Evolutionary conservation across 2,888 invertebrate genomes (phyloP).

Genomic region (Ctena decussata): DNA sequence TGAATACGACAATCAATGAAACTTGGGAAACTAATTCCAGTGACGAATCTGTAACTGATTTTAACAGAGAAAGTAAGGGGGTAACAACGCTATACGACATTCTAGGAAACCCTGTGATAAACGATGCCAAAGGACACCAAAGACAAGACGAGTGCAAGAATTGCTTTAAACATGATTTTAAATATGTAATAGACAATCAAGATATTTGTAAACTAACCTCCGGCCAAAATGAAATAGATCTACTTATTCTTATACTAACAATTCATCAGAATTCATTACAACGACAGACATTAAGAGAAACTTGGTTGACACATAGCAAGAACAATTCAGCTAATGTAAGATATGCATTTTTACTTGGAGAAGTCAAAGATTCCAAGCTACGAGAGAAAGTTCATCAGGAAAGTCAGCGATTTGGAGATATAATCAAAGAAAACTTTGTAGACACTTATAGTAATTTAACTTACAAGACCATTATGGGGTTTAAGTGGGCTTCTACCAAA

Average conservation of each 20-base stretch:
- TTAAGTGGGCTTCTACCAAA: constrained; percentile 51
- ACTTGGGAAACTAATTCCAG: no score
- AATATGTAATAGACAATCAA: constrained; percentile 47
- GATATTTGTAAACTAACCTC: constrained; percentile 41
- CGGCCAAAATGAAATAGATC: constrained; percentile 23
- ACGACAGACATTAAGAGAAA: constrained; percentile 57
- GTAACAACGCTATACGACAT: neutral
- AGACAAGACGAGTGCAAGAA: constrained; percentile 29
- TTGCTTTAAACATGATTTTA: constrained; percentile 56
- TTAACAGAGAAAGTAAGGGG: neutral
- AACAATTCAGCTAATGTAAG: constrained; percentile 52
- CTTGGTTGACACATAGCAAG: constrained; percentile 53
- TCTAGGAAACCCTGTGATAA: neutral
- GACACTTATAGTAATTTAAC: constrained; percentile 64
- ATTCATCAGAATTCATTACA: constrained; percentile 23
- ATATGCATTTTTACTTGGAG: constrained; percentile 65
- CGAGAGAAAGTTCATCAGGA: constrained; percentile 37
- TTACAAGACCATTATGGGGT: constrained; percentile 56
- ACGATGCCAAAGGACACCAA: neutral
- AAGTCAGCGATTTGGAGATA: constrained; percentile 41
- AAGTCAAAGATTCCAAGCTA: neutral
- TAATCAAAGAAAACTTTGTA: constrained; percentile 53
- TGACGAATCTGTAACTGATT: no score
- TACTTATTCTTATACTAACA: constrained; percentile 55
- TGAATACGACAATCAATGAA: no score